Evolutionary conservation across 2,888 invertebrate genomes (phyloP), one percentile per base, ranked within the genome.

Genomic region (Octodonta nipae): DNA sequence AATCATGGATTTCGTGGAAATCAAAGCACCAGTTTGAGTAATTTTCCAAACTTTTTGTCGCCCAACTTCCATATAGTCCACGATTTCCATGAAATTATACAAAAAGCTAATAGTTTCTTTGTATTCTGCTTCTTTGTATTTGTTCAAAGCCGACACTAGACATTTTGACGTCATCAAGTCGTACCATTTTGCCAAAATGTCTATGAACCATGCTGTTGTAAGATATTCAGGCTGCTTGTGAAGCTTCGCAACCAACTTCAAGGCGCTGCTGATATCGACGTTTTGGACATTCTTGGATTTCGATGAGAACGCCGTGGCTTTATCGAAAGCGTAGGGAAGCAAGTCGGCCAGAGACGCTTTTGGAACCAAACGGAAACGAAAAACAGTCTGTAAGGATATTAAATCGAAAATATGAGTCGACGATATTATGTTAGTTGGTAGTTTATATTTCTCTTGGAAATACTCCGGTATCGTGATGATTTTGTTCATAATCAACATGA

Each of bases 1-100:
- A 7, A 44, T 13, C 13, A 44, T 33, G 3, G 42, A 44, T 20
- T 40, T 15, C 8, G 40, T 42, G 7, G 42, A 38, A 15, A 42
- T 37, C 4, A 38, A n/a, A 13, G 24, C 28, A 11, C 36, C 36
- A 7, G 28, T 34, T 33, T 38, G 44, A 7, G 33, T 30, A 6
- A 42, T 41, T 28, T 43, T 41, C 41, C 41, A 43, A 12, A 24
- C 15, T 17, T 35, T 33, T 24, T 38, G 34, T 10, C 15, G 1
- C 3, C 37, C 40, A 17, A 38, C 24, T 26, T 33, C 16, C 12
- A 40, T 27, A 15, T 22, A 10, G 7, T 7, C 11, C 20, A 20
- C 6, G 7, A 20, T 7, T 6, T 20, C 6, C 20, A 20, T 20
- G n/a, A 20, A 20, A 20, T 20, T n/a, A n/a, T 20, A 7, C 6